Evolutionary conservation across 2,113 vertebrate species (phyloP).

Genomic region (Sardina pilchardus): DNA sequence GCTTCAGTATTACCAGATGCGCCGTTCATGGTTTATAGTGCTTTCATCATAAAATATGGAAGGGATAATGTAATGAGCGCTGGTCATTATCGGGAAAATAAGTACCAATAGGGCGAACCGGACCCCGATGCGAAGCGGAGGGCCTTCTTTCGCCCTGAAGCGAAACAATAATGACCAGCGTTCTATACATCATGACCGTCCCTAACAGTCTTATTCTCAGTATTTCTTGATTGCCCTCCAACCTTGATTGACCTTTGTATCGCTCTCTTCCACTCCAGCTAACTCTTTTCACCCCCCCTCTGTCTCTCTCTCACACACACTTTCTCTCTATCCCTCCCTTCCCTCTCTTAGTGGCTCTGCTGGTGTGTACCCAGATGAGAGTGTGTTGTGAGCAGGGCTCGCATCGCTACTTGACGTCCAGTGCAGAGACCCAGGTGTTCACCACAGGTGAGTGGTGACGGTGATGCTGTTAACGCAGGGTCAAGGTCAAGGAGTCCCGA

Average conservation of each 20-base stretch:
- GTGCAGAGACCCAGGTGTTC: slow-evolving; percentile 84
- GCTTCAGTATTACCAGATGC: neutral
- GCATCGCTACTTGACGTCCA: slow-evolving; percentile 82
- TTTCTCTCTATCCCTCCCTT: neutral
- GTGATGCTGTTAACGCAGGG: neutral
- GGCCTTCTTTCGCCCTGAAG: no score
- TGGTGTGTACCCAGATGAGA: slow-evolving; percentile 92
- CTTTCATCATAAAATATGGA: neutral
- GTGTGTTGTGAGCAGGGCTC: slow-evolving; percentile 72
- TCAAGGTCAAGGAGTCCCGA: no score
- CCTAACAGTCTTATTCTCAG: neutral
- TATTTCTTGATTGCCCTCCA: neutral
- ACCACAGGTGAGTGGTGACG: slow-evolving; percentile 74
- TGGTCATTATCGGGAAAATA: no score
- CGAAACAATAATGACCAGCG: no score
- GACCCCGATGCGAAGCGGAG: no score
- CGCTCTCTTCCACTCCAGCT: no score
- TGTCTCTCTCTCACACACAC: no score
- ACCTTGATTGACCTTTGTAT: neutral
- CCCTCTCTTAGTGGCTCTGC: slow-evolving; percentile 70
- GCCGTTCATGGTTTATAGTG: neutral
- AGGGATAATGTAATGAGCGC: no score
- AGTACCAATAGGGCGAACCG: no score
- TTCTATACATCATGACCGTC: no score
- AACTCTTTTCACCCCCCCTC: neutral